phyloP scores from a whole-genome alignment of 2,113 vertebrate species.

The Myanophis thanlyinensis region DNA sequence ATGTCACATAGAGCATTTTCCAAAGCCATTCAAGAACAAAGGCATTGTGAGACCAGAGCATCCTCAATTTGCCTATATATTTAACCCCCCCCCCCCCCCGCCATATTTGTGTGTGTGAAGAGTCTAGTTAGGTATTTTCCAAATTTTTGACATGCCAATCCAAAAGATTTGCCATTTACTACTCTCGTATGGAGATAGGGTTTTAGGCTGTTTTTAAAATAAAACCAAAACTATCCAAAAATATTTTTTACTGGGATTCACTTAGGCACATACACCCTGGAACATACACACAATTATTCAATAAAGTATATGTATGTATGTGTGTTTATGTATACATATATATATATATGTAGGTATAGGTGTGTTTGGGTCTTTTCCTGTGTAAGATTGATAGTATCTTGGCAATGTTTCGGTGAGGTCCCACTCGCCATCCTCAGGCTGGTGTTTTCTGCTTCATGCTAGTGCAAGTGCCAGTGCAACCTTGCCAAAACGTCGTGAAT shows the following conservation, averaged over 20 bases:
- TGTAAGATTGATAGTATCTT: no score
- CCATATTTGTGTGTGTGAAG: no score
- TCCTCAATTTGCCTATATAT: background rate
- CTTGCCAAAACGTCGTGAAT: no score
- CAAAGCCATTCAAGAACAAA: background rate
- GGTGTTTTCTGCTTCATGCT: no score
- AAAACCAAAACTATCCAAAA: background rate
- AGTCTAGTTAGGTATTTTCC: background rate
- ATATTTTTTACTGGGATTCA: background rate
- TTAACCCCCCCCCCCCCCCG: no score
- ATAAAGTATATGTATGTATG: background rate
- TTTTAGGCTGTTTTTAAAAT: background rate
- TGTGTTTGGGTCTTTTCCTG: no score
- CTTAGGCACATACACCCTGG: no score
- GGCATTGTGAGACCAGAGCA: background rate
- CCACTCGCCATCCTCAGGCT: no score
- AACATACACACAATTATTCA: background rate
- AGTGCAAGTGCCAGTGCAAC: no score
- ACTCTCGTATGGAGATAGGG: background rate
- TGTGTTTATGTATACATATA: background rate
- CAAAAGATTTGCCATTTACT: background rate
- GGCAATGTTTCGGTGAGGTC: no score
- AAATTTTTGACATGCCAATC: background rate
- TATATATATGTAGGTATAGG: no score
- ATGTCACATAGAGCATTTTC: background rate